Evolutionary conservation across 2,113 vertebrate species (phyloP).

Genomic region (Etheostoma cragini): DNA sequence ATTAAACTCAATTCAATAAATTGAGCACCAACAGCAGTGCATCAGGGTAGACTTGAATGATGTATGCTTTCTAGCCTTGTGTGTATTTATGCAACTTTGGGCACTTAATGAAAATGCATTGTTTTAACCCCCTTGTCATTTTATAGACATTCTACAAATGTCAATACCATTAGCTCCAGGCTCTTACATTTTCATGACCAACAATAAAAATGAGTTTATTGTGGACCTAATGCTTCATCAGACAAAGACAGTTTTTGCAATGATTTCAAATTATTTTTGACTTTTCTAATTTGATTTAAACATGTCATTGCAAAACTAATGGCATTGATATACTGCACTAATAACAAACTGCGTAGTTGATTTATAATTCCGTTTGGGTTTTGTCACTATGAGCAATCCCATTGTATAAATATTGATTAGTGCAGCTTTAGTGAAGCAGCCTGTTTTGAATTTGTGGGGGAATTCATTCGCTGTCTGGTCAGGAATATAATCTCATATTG

Average conservation of each 20-base stretch:
- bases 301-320: not conserved
- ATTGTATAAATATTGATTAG: not conserved
- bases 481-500: not conserved
- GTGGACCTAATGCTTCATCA: not conserved
- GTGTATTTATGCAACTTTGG: conserved; percentile 27
- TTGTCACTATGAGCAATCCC: not conserved
- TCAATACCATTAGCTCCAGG: not conserved
- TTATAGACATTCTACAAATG: conserved; percentile 13
- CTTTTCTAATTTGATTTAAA: not conserved
- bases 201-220: not conserved
- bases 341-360: not conserved
- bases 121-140: conserved; percentile 13
- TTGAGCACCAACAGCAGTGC: conserved; percentile 44
- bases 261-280: not conserved
- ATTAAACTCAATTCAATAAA: conserved; percentile 57
- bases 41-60: conserved; percentile 40
- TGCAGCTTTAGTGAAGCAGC: not conserved
- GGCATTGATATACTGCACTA: not conserved
- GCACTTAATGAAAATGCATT: conserved; percentile 3
- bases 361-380: not conserved
- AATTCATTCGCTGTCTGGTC: not conserved
- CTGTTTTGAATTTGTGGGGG: not conserved
- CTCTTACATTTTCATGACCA: not conserved
- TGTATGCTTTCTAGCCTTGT: conserved; percentile 8
- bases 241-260: not conserved